Base-by-base conservation (phyloP, 2,888 invertebrate species). In the Orthosia gothica region DNA sequence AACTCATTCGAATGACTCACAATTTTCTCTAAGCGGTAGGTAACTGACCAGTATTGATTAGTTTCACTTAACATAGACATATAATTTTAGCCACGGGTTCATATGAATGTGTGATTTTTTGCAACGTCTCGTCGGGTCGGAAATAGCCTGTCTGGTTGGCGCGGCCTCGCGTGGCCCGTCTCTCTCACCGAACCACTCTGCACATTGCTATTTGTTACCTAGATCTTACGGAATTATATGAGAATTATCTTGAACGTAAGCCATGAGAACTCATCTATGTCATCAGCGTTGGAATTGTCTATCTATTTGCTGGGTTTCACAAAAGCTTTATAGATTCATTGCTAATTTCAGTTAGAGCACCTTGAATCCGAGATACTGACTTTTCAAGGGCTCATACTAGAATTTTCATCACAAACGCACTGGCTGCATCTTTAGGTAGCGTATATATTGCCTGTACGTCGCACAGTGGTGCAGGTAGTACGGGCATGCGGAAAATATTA, bases 141-240 rank as follows among this genome's bases (percentile, higher is more conserved):
- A 91, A 91, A 91, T 90, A 90, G 86, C 85, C 75, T 74, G 91
- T 91, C 91, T 91, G 89, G 89, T 67, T 80, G 80, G 83, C 83
- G 79, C 76, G 87, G 79, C 59, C 61, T 59, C 59, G 70, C 69
- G 76, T 65, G 49, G 57, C 67, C 61, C 68, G 69, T 20, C 54
- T 68, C 73, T 59, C 73, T 72, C 71, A 61, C 62, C 32, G 20
- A 62, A 64, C 63, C 55, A 82, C 63, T 68, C 50, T 79, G 66
- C 79, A 78, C 55, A 63, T 65, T 72, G 52, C 78, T 68, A 58
- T 61, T 65, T 72, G 52, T 72, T 68, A 58, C 65, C 70, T 74
- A 83, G 50, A 79, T 83, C 68, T 74, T 52, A 71, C 50, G 12
- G 47, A 62, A 70, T 70, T 61, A 58, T 58, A 55, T 16, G 32